These are phyloP conservation scores for Eurois occulta DNA, from an alignment of 2,888 invertebrate genomes.

Conservation along the genomic window DNA sequence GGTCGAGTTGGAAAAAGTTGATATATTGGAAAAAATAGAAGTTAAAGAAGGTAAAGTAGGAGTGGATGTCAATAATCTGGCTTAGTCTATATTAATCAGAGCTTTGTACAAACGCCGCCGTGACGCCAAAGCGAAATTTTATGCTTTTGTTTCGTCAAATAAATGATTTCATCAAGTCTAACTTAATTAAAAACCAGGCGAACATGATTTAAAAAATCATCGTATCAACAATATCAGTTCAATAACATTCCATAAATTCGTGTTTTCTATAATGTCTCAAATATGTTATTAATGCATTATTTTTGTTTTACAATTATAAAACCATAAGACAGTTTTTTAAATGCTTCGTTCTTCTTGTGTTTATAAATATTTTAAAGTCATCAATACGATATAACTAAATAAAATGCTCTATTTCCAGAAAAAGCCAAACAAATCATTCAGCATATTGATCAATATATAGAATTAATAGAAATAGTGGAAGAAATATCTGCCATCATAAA, in stretches of 20 bases:
- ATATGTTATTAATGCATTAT: not conserved
- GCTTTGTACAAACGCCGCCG: constrained; percentile 69
- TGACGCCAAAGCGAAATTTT: constrained; percentile 10
- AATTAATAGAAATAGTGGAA: constrained; percentile 81
- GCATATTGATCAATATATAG: constrained; percentile 82
- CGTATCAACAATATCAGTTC: not conserved
- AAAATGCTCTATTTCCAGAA: constrained; percentile 73
- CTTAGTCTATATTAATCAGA: constrained; percentile 56
- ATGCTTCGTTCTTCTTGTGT: constrained; percentile 15
- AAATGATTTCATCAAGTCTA: not conserved
- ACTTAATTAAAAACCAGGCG: not conserved
- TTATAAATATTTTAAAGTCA: not conserved
- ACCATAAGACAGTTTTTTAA: not conserved
- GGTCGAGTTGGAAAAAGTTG: constrained; percentile 69
- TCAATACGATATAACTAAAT: not conserved
- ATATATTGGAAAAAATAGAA: constrained; percentile 50
- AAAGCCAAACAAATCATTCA: constrained; percentile 72
- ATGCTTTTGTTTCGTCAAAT: constrained; percentile 25
- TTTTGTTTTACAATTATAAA: not conserved
- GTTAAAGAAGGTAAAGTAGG: constrained; percentile 70
- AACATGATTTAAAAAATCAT: not conserved
- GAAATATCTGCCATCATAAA: constrained; percentile 79
- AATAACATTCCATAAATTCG: not conserved
- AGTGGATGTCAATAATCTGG: constrained; percentile 59
- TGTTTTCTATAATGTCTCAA: not conserved